Base-by-base conservation (phyloP, 2,888 invertebrate genomes). In the Dorcus hopei region DNA sequence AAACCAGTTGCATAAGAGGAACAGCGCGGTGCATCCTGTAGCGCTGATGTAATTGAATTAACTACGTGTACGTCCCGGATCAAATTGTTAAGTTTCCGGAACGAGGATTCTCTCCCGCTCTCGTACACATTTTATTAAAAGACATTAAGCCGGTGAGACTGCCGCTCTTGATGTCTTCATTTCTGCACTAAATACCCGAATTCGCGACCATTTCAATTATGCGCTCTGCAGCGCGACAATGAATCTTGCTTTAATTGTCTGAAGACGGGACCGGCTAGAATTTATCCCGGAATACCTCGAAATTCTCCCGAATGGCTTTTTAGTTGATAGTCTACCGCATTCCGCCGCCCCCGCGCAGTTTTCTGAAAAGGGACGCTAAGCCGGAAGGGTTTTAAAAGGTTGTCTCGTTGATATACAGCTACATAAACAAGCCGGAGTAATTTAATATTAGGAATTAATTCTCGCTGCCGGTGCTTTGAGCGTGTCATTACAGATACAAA, bases 211-310 rank as follows among this genome's bases (percentile, higher is more conserved):
- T 69, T 71, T 68, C 70, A 70, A 72, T 72, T 72, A 72, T 70
- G 68, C 69, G 68, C 67, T 62, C 70, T 64, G 65, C 68, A 65
- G 68, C 60, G 64, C 55, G 58, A 64, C 68, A 57, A 69, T 71
- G 72, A 70, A 71, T 72, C 72, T 71, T 69, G 65, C 63, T 68
- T 68, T 71, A 72, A 70, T 71, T 68, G 68, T 69, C 69, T 66
- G 63, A 64, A 65, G 64, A 67, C 65, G 64, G 63, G 61, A 52
- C 61, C 57, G 57, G 52, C 58, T 56, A 53, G 58, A 60, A 58
- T 59, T 57, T 61, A 49, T 54, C 42, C 52, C 14, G 45, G 41
- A 43, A 50, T 50, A 38, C 45, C 51, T 55, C 53, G 50, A 49
- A 55, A 14, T 53, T 43, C 53, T 11, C 38, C 14, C 19, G 53